phyloP scores from a whole-genome alignment of 1,140 invertebrate species.

The Halictus rubicundus region DNA sequence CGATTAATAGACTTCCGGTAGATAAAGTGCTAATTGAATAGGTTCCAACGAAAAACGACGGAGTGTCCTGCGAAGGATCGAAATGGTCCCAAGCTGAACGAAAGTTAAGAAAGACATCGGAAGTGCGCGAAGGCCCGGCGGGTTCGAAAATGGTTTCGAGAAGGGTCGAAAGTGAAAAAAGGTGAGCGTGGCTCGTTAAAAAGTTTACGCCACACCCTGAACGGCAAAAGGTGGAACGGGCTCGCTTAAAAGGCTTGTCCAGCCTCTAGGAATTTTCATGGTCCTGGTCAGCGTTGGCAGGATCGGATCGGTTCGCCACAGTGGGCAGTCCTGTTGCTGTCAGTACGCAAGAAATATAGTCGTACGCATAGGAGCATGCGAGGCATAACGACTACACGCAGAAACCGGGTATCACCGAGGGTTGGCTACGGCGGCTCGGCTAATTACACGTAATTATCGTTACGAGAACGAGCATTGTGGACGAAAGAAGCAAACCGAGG shows the following conservation, averaged over 20 bases:
- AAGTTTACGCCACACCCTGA: background rate
- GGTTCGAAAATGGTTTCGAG: background rate
- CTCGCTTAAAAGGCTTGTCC: slow-evolving; percentile 2
- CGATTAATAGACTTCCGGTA: no score
- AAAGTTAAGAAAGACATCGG: no score
- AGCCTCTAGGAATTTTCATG: slow-evolving; percentile 30
- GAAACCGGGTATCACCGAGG: slow-evolving; percentile 59
- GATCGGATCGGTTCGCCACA: slow-evolving; percentile 24
- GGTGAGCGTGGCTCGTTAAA: background rate
- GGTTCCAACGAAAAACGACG: no score
- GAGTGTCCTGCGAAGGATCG: no score
- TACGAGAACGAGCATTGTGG: slow-evolving; percentile 15
- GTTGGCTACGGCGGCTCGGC: slow-evolving; percentile 49
- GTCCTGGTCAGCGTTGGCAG: slow-evolving; percentile 7
- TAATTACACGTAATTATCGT: slow-evolving; percentile 65
- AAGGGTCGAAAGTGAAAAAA: background rate
- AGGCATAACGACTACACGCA: slow-evolving; percentile 58
- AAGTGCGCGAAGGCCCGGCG: background rate
- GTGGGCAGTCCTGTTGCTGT: slow-evolving; percentile 61
- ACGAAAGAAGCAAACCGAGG: background rate
- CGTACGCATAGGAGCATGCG: slow-evolving; percentile 61
- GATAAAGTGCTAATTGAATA: no score
- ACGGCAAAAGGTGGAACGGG: background rate
- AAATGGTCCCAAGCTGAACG: no score
- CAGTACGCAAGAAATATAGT: slow-evolving; percentile 66